Base-by-base conservation (phyloP, 2,888 invertebrate genomes). In the Drosophila kanekoi region DNA sequence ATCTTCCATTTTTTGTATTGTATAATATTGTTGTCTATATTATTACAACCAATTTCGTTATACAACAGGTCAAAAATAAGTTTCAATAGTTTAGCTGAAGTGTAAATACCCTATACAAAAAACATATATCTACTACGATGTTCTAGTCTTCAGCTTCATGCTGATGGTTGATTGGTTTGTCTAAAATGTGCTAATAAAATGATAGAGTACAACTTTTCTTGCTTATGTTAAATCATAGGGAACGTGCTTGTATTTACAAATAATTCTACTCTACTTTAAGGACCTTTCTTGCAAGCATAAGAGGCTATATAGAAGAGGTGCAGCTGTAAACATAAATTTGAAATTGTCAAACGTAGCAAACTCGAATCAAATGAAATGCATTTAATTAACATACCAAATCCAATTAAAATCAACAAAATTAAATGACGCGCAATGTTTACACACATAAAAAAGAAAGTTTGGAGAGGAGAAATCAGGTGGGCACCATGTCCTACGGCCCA, bases 361-460 rank as follows among this genome's bases (percentile, higher is more conserved):
- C 44, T 38, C 10, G 47, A 67, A 66, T 77, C 62, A 72, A 72
- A 54, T 65, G 40, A 68, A 74, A 60, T 64, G 48, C 54, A 67
- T 71, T 79, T 79, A 53, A 79, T 79, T 71, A 64, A 56, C 76
- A 81, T 71, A 71, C 58, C 61, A 81, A 81, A 81, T 81, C 71
- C 79, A 85, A 85, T 85, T 81, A 81, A 67, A 69, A 23, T 16
- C 49, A 49, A 62, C 73, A 65, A 72, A 59, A 72, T 72, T 57
- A 79, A 79, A 76, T 76, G 66, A 56, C 58, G 62, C 41, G 33
- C 20, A 62, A 51, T 67, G 57, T 41, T 64, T 48, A 43, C 47
- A 13, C 14, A 20, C 33, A 51, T 49, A 61, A 14, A 20, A 59
- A 64, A 49, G 32, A 8, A 14, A 33, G 43, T 33, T 38, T 11